Evolutionary conservation across 2,113 vertebrate genomes (phyloP), one percentile per base, ranked within the genome.

Genomic region (Actinemys pallida): DNA sequence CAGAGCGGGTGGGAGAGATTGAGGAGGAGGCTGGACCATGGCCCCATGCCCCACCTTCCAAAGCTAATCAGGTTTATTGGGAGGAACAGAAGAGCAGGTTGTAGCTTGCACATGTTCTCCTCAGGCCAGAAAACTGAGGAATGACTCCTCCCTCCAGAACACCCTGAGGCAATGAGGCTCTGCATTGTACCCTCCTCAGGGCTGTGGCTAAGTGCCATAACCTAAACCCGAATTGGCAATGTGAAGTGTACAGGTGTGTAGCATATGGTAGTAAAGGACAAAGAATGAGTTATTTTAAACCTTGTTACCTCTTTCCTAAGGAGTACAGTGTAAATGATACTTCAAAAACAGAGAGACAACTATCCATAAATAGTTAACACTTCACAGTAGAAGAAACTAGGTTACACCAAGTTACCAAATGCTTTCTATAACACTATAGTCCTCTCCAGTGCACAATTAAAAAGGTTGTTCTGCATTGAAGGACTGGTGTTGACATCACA

Each of bases 331-430:
- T 82, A 86, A 93, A 83, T 2, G 3, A 80, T 88, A 29, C 8
- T 91, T 95, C 12, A 89, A 84, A 78, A 92, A 6, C 42, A 86
- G 57, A 0, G 0, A 85, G 86, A 86, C 47, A 90, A 39, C 56
- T 97, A 92, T 87, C 89, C 90, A 52, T 95, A 96, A 97, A 96
- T 53, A 93, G 94, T 97, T 95, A 96, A 97, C 96, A 91, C 31
- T 79, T 81, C 59, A 69, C 16, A 56, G 81, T 53, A 82, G 88
- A 95, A 95, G 85, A 87, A 95, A 47, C 39, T 52, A 80, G 82
- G 39, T 96, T 91, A 78, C 75, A 87, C 94, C 47, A 31, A 96
- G 75, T 97, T 97, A 92, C 79, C 94, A 88, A 96, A 95, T 92
- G 89, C 85, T 98, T 97, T 95, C 93, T 97, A 86, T 96, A 95